phyloP scores from a whole-genome alignment of 2,113 vertebrate genomes.

The Periophthalmodon schlosseri region DNA sequence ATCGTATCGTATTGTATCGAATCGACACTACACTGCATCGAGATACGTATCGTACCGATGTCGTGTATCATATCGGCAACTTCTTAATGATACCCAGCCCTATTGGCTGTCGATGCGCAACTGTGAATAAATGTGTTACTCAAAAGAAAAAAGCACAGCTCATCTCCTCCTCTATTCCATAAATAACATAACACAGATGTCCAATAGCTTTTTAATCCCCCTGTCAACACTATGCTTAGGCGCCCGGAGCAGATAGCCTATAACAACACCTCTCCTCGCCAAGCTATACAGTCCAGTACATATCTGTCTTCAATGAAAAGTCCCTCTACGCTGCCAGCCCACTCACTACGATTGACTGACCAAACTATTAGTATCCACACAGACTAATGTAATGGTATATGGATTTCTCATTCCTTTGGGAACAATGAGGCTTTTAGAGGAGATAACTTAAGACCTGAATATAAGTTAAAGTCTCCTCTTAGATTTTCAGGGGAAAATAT shows the following conservation, averaged over 20 bases:
- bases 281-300: not conserved
- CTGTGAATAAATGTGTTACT: constrained; percentile 63
- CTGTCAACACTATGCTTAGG: constrained; percentile 8
- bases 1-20: too few species aligned
- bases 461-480: constrained; percentile 8
- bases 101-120: constrained; percentile 44
- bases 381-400: constrained; percentile 12
- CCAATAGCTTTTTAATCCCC: constrained; percentile 21
- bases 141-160: constrained; percentile 45
- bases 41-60: too few species aligned
- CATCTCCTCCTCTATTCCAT: constrained; percentile 20
- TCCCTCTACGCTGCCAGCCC: constrained; percentile 12
- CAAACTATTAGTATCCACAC: constrained; percentile 12
- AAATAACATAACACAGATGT: constrained; percentile 37
- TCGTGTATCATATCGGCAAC: too few species aligned
- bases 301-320: constrained; percentile 25
- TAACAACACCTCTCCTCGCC: constrained; percentile 16
- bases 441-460: constrained; percentile 4
- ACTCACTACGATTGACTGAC: constrained; percentile 13
- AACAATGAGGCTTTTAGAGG: constrained; percentile 15
- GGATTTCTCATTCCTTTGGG: constrained; percentile 18
- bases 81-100: too few species aligned
- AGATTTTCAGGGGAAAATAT: not conserved
- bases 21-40: too few species aligned
- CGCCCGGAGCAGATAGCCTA: constrained; percentile 6